Percentiles rank a stretch among this genome's conserved stretches.
phyloP scores from a whole-genome alignment of 1,140 invertebrate genomes.

The Platyscapa corneri region DNA sequence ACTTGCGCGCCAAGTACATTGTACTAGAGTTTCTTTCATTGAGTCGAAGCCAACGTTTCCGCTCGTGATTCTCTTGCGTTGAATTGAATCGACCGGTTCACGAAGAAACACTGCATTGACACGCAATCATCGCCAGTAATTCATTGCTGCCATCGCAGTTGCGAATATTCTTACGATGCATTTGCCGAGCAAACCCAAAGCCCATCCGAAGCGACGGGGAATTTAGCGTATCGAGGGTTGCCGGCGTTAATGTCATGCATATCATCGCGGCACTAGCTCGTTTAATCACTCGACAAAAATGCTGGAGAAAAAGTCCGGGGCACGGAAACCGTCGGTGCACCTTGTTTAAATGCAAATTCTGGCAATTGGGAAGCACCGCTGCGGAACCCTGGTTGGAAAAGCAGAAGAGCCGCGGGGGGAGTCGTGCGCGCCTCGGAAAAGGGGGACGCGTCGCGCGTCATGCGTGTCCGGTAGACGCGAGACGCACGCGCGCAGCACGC shows the following conservation, averaged over 20 bases:
- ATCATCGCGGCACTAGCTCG: not conserved
- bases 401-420: not conserved
- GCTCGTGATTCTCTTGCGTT: no score
- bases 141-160: no score
- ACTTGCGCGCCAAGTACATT: not conserved
- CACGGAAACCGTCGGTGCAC: not conserved
- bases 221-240: no score
- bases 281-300: not conserved
- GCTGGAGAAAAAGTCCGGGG: no score
- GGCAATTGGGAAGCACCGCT: not conserved
- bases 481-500: conserved; percentile 20
- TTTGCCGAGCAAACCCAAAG: no score
- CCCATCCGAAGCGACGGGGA: not conserved
- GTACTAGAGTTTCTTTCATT: not conserved
- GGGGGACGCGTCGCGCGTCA: not conserved
- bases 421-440: not conserved
- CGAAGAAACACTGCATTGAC: no score
- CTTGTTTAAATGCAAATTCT: not conserved
- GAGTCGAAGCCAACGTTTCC: not conserved
- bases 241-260: no score
- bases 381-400: not conserved
- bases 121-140: no score
- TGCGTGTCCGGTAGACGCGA: not conserved
- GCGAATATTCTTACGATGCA: no score
- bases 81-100: no score